Conservation (phyloP, 2,797 vertebrate genomes). For the Xenopus petersii region DNA sequence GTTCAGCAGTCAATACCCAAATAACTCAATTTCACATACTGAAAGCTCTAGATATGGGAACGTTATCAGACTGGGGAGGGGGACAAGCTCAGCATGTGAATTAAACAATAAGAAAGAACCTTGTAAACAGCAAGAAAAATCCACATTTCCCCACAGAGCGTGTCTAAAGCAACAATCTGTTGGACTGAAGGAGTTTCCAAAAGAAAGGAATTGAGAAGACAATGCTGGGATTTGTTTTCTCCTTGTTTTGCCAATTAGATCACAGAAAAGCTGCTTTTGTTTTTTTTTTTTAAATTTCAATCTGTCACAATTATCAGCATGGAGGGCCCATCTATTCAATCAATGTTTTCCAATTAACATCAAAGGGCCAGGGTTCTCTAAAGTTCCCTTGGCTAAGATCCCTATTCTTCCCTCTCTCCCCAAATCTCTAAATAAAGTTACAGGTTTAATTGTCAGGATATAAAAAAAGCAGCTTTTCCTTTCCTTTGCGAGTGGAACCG, state of each 20-base stretch:
- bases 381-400: slow-evolving; percentile 38
- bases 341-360: slow-evolving; percentile 94
- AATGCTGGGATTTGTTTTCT: slow-evolving; percentile 51
- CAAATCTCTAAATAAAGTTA: slow-evolving; percentile 46
- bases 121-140: not conserved
- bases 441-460: slow-evolving; percentile 55
- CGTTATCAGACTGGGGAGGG: too few species aligned
- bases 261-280: slow-evolving; percentile 61
- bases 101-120: too few species aligned
- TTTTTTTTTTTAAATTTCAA: slow-evolving; percentile 81
- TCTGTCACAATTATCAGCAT: slow-evolving; percentile 87
- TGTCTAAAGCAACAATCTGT: slow-evolving; percentile 40
- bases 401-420: slow-evolving; percentile 22
- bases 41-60: too few species aligned
- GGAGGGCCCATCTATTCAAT: slow-evolving; percentile 77
- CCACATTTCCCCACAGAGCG: not conserved
- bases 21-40: too few species aligned
- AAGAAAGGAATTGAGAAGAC: slow-evolving; percentile 62
- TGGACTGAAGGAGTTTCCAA: slow-evolving; percentile 55
- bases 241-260: slow-evolving; percentile 57
- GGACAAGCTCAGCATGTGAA: too few species aligned
- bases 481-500: slow-evolving; percentile 20
- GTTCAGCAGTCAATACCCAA: too few species aligned
- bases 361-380: slow-evolving; percentile 70
- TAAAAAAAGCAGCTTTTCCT: slow-evolving; percentile 34